A percentile compares a stretch with the other conserved stretches of the same genome.
These are phyloP conservation scores for Listrodromus nycthemerus DNA, from an alignment of 2,888 invertebrate genomes.

Conservation along the genomic window DNA sequence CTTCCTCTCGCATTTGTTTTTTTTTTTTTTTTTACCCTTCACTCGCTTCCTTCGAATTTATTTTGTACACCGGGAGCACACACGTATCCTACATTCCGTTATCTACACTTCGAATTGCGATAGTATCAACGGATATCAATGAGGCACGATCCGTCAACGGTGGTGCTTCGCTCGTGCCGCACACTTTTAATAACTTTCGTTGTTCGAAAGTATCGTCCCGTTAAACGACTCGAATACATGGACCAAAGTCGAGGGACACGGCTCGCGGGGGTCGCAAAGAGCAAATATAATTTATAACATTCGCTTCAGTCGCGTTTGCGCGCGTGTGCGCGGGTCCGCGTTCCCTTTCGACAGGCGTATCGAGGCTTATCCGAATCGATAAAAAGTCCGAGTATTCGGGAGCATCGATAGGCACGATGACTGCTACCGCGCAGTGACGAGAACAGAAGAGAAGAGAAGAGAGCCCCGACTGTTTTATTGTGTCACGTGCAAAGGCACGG, in stretches of 20 bases:
- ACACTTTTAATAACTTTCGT: neutral
- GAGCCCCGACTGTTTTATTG: constrained; percentile 78
- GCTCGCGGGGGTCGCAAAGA: neutral
- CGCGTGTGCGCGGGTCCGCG: constrained; percentile 33
- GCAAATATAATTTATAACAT: constrained; percentile 63
- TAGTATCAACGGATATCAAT: neutral
- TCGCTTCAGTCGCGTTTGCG: constrained; percentile 65
- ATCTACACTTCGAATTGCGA: constrained; percentile 33
- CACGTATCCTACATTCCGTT: constrained; percentile 28
- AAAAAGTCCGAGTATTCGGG: constrained; percentile 73
- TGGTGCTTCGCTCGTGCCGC: neutral
- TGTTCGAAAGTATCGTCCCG: neutral
- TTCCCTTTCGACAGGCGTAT: constrained; percentile 48
- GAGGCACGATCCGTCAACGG: neutral
- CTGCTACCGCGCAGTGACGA: constrained; percentile 43
- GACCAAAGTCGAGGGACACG: neutral
- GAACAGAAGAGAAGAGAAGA: constrained; percentile 52
- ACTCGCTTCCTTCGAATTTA: constrained; percentile 49
- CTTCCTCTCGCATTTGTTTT: constrained; percentile 34
- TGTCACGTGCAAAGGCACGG: constrained; percentile 83
- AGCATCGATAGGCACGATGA: constrained; percentile 60
- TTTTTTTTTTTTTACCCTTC: constrained; percentile 23
- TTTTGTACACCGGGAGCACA: constrained; percentile 33
- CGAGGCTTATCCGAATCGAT: constrained; percentile 78
- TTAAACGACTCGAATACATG: neutral